Base-by-base conservation (phyloP, 2,797 vertebrate genomes). In the Melanotaenia parkinsoni region DNA sequence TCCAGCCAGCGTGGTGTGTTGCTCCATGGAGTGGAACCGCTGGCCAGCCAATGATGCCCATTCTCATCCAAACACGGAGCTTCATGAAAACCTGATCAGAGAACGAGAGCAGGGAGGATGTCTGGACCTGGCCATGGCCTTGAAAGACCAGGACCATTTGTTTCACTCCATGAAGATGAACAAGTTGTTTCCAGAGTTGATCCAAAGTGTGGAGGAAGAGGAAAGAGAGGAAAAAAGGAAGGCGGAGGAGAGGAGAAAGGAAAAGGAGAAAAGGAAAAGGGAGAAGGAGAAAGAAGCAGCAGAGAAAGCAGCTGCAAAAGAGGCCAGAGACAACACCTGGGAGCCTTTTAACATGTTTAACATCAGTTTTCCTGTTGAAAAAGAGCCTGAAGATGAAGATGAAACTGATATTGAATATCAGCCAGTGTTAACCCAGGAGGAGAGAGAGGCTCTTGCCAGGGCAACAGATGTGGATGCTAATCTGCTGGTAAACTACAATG, bases 1-100 rank as follows among this genome's bases (percentile, higher is more conserved):
- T 74, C 97, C 98, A 0, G 97, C 98, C 88, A 99, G 98, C 0
- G 88, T 97, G 37, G 96, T 99, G 54, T 94, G 94, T 83, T 99
- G 98, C 90, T 97, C 97, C 0, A 96, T 99, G 97, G 97, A 98
- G 68, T 98, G 97, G 97, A 97, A 97, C 82, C 97, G 97, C 63
- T 98, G 97, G 96, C 97, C 97, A 0, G 91, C 94, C 0, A 89
- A 95, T 9, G 96, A 98, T 26, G 94, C 95, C 0, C 93, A 96
- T 54, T 93, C 93, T 1, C 64, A 85, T 0, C 93, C 95, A 4
- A 93, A 94, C 60, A 69, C 67, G 0, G 92, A 91, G 70, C 85
- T 95, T 16, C 77, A 91, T 37, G 79, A 90, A 38, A 94, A 93
- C 62, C 83, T 95, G 50, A 37, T 94, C n/a, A 74, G 37, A 35